Conservation (phyloP, 2,113 vertebrate genomes). For the Cricetomys ansorgei region DNA sequence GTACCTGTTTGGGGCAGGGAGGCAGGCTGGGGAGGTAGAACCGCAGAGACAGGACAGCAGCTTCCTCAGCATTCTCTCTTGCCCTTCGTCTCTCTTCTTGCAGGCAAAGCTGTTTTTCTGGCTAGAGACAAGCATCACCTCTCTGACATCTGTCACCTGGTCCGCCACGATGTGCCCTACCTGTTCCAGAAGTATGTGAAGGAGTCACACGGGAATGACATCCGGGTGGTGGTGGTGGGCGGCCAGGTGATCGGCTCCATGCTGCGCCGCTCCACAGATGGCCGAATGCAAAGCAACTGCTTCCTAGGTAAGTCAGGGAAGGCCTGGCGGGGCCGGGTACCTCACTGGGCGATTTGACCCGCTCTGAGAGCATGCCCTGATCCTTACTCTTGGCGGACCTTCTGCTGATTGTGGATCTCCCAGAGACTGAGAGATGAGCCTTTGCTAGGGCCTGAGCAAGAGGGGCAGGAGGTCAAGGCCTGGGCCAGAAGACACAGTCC, state of each 20-base stretch:
- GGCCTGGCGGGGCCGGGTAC: not conserved
- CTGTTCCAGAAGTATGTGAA: slow-evolving; percentile 96
- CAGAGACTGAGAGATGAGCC: slow-evolving; percentile 14
- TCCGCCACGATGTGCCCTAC: slow-evolving; percentile 94
- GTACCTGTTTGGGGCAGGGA: not conserved
- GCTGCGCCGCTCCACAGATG: slow-evolving; percentile 94
- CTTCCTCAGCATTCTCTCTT: not conserved
- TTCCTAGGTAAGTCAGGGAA: slow-evolving; percentile 86
- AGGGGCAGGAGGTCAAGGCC: not conserved
- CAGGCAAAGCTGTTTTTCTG: slow-evolving; percentile 95
- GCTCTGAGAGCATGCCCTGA: not conserved
- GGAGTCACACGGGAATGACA: slow-evolving; percentile 94
- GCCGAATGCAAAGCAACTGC: slow-evolving; percentile 96
- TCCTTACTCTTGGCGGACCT: not conserved
- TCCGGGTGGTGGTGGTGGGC: slow-evolving; percentile 94
- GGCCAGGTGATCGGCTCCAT: slow-evolving; percentile 94
- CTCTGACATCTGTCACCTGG: slow-evolving; percentile 93
- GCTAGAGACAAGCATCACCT: slow-evolving; percentile 95
- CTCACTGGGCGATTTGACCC: not conserved
- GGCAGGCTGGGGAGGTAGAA: not conserved
- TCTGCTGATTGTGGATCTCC: not conserved
- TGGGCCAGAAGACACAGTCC: not conserved
- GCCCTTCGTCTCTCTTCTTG: slow-evolving; percentile 58
- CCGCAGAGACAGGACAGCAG: not conserved
- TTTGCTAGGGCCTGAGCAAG: not conserved